phyloP scores from a whole-genome alignment of 2,797 vertebrate genomes.

The Rhodeus uyekii region DNA sequence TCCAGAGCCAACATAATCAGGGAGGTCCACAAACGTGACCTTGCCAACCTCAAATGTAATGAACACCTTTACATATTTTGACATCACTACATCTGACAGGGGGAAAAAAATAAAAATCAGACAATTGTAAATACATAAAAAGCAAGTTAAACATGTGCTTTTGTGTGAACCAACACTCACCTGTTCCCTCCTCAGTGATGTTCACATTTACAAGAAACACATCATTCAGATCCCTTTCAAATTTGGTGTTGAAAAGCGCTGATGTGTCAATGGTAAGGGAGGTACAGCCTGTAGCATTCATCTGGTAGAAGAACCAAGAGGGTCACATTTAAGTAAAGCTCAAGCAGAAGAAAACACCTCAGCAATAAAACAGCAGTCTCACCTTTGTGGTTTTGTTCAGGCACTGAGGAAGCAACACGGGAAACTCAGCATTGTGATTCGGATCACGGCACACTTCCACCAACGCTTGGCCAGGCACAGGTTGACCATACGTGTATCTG shows the following conservation, averaged over 20 bases:
- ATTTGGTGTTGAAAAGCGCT: not conserved
- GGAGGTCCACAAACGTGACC: constrained; percentile 30
- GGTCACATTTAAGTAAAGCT: not conserved
- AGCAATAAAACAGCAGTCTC: not conserved
- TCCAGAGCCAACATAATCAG: not conserved
- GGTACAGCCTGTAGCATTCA: constrained; percentile 32
- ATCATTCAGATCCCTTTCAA: not conserved
- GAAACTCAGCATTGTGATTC: not conserved
- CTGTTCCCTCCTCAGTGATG: constrained; percentile 51
- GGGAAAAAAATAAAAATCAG: too few species aligned
- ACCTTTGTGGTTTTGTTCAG: not conserved
- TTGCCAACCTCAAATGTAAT: constrained; percentile 33
- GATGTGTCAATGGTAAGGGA: not conserved
- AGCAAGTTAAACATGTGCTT: too few species aligned
- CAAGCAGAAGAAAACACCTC: too few species aligned
- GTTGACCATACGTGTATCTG: not conserved
- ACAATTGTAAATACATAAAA: not conserved
- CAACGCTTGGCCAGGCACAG: not conserved
- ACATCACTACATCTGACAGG: not conserved
- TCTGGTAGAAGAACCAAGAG: not conserved
- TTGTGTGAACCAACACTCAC: not conserved
- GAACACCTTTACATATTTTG: not conserved
- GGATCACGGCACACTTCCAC: not conserved
- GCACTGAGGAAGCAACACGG: not conserved
- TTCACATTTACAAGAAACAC: not conserved